Evolutionary conservation across 2,888 invertebrate species (phyloP), one percentile per base, ranked within the genome.

Genomic region (Capitulum mitella): DNA sequence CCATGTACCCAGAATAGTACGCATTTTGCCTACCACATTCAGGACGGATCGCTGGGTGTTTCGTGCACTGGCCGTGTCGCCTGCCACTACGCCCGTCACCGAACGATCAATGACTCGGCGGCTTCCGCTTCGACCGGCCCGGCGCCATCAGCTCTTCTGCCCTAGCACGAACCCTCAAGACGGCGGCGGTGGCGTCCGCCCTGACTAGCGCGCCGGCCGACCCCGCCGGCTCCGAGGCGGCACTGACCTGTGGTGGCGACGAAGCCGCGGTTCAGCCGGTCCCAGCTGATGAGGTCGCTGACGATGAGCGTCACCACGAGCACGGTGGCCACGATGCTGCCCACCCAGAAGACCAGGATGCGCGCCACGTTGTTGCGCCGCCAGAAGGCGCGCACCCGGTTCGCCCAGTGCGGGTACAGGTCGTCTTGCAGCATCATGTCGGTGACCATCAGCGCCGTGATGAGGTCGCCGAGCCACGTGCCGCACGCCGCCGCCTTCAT

Each of bases 381-480:
- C 87, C 87, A 87, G 32, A 85, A 83, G 51, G 78, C 81, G 14
- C 84, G 79, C 76, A 83, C 81, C 26, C 81, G 78, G 46, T 83
- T 83, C 1, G 87, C 87, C 88, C 88, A 88, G 77, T 84, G 83
- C 0, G 88, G 87, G 82, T 88, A 88, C 32, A 88, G 84, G 81
- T 86, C 86, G 83, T 88, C 88, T 82, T 88, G 88, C 12, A 88
- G 85, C 87, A 88, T 88, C 83, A 88, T 87, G 82, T 88, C 88
- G 70, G 87, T 87, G 43, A 88, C 87, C 87, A 88, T 87, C 84
- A 88, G 86, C 40, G 87, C 87, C 3, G 88, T 88, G 82, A 88
- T 86, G 82, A 88, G 86, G 81, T 88, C 88, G 0, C 88, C 88
- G 80, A 87, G 85, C 88, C 88, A 88, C 0, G 88, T 88, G 26